phyloP scores from a whole-genome alignment of 2,113 vertebrate species.

The cattle (Bos taurus) region DNA sequence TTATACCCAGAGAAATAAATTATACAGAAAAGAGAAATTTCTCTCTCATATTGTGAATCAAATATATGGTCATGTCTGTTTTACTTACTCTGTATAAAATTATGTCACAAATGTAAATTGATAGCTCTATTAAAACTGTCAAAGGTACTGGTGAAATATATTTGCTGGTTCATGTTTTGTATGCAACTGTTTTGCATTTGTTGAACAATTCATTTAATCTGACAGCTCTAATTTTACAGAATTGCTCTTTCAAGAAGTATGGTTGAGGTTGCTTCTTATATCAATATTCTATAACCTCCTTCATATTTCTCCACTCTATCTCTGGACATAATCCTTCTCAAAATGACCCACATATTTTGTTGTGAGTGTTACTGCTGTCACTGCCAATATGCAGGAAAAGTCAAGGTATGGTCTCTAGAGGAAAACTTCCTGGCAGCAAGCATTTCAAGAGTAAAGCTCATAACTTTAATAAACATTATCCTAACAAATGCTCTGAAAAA shows the following conservation, averaged over 20 bases:
- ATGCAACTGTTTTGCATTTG: neutral
- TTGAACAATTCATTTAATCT: neutral
- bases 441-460: neutral
- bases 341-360: neutral
- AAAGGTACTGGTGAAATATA: neutral
- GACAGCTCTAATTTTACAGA: constrained; percentile 29
- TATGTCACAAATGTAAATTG: neutral
- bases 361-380: neutral
- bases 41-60: neutral
- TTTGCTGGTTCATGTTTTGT: neutral
- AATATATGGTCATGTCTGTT: neutral
- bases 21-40: neutral
- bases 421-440: neutral
- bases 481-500: neutral
- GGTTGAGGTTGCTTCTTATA: neutral
- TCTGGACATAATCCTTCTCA: neutral
- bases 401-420: neutral
- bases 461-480: neutral
- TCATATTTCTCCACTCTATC: neutral
- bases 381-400: neutral
- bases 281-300: neutral
- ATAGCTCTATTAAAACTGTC: constrained; percentile 9
- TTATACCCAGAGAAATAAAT: neutral
- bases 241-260: neutral
- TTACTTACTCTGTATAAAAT: neutral